Base-by-base conservation (phyloP, 2,888 invertebrate genomes). In the Archips xylosteana region DNA sequence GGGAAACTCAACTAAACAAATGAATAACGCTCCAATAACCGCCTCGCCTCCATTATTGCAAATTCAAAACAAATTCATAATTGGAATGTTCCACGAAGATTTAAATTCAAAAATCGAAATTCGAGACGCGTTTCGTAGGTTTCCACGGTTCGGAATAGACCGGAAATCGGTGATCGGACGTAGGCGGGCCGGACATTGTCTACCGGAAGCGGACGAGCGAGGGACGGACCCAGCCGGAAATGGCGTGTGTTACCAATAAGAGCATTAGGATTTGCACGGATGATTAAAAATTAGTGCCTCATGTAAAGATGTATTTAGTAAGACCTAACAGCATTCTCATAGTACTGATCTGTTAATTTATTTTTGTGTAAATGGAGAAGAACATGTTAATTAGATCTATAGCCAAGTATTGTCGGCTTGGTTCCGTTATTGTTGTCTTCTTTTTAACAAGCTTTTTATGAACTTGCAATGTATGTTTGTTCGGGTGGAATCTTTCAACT, bases 161-260 rank as follows among this genome's bases (percentile, higher is more conserved):
- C 78, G 86, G 88, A 90, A 91, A 89, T 87, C 88, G 87, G 82
- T 82, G 86, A 89, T 89, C 90, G 92, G 91, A 90, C 84, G 83
- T 85, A 85, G 87, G 87, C 81, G 84, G 87, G 87, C 79, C 81
- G 79, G 86, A 87, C 88, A 89, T 93, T 93, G 93, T 92, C 91
- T 90, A 85, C 92, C 94, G 94, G 94, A 93, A 90, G 88, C 87
- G 87, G 88, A 88, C 85, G 87, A 85, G 87, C 86, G 87, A 85
- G 86, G 91, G 90, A 86, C 83, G 85, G 87, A 77, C 66, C 73
- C 76, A 82, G 79, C 81, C 88, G 94, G 93, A 93, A 88, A 93
- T 92, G 85, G 85, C 86, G 84, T 82, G 87, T 87, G 88, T 84
- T 84, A 83, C 83, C 85, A 81, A 84, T 82, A 86, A 78, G 80